These are phyloP conservation scores for Meta bourneti DNA, from an alignment of 2,888 invertebrate genomes.

Conservation along the genomic window DNA sequence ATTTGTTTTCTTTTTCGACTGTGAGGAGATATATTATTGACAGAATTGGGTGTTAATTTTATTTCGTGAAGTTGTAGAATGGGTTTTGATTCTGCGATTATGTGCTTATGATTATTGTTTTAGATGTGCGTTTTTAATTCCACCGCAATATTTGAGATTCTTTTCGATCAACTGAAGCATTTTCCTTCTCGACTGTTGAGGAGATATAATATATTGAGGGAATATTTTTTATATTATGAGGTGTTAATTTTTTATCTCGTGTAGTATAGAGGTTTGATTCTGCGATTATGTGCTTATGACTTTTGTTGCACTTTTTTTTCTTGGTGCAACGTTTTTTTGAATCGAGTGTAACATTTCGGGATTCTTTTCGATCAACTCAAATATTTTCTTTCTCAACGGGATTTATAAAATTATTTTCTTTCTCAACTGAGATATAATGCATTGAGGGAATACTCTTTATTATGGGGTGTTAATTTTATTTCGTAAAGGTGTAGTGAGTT, in stretches of 20 bases:
- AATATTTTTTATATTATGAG: no score
- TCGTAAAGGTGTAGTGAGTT: slow-evolving; percentile 1
- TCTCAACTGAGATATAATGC: no score
- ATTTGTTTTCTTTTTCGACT: background rate
- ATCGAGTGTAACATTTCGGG: background rate
- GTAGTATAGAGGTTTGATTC: slow-evolving; percentile 27
- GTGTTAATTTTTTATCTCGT: slow-evolving; percentile 5
- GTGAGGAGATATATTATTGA: no score
- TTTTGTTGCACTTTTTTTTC: background rate
- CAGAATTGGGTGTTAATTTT: background rate
- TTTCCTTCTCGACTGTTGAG: no score
- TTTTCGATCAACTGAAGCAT: no score
- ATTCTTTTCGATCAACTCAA: background rate
- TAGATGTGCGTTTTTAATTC: background rate
- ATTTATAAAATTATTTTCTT: background rate
- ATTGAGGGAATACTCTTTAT: no score
- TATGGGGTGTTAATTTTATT: slow-evolving; percentile 4
- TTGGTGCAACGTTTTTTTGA: background rate
- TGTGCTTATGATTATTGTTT: slow-evolving; percentile 33
- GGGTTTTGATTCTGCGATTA: slow-evolving; percentile 42
- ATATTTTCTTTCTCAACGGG: no score
- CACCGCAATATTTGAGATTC: background rate
- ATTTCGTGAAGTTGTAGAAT: slow-evolving; percentile 18
- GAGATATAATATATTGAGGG: no score
- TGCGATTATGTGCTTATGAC: slow-evolving; percentile 53